Evolutionary conservation across 2,888 invertebrate species (phyloP).

Genomic region (Hedya salicella): DNA sequence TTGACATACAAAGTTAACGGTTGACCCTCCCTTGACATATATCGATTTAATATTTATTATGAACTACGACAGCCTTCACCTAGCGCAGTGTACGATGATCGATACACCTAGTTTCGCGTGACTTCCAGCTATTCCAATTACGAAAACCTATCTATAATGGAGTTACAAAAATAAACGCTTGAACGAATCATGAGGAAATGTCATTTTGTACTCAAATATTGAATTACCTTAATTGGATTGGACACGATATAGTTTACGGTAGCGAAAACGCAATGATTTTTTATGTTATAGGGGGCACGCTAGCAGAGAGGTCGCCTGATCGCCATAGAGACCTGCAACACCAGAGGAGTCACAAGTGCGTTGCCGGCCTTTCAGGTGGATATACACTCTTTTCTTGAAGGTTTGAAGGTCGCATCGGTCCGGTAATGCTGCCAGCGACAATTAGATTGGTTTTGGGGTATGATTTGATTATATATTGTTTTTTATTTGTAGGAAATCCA

Average conservation of each 20-base stretch:
- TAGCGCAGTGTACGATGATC: not conserved
- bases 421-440: too few relatives aligned
- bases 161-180: slow-evolving; percentile 6
- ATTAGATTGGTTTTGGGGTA: too few relatives aligned
- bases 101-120: slow-evolving; percentile 29
- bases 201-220: slow-evolving; percentile 12
- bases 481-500: too few relatives aligned
- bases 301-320: too few relatives aligned
- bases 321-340: too few relatives aligned
- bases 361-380: too few relatives aligned
- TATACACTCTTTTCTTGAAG: too few relatives aligned
- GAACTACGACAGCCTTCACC: slow-evolving; percentile 14
- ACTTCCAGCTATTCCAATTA: slow-evolving; percentile 16
- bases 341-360: too few relatives aligned
- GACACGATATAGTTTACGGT: not conserved
- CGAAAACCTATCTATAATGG: slow-evolving; percentile 20
- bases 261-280: not conserved
- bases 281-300: too few relatives aligned
- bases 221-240: slow-evolving; percentile 6
- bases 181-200: slow-evolving; percentile 21
- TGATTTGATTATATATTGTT: too few relatives aligned
- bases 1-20: too few relatives aligned
- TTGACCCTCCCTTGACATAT: not conserved
- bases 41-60: not conserved
- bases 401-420: too few relatives aligned